These are phyloP conservation scores for Morelia viridis DNA, from an alignment of 2,797 vertebrate genomes.

Conservation along the genomic window DNA sequence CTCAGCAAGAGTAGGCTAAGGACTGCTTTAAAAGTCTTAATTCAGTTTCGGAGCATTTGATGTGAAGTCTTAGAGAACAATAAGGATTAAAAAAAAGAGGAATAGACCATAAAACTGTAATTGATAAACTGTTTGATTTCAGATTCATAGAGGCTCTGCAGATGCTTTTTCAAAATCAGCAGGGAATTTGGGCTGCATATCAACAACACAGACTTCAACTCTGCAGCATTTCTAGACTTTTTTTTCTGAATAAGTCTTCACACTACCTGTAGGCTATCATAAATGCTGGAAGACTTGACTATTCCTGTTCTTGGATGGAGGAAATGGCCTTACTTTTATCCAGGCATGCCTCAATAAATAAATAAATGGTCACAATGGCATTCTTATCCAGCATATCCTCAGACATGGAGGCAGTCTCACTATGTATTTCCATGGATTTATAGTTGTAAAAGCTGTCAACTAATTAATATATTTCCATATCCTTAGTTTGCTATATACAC, in stretches of 20 bases:
- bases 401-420: neutral
- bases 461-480: neutral
- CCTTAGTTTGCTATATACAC: neutral
- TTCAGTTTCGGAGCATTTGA: constrained; percentile 54
- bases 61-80: constrained; percentile 41
- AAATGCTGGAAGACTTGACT: constrained; percentile 11
- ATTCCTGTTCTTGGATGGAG: neutral
- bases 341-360: neutral
- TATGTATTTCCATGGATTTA: neutral
- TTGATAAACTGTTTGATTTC: constrained; percentile 47
- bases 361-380: neutral
- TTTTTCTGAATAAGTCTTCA: neutral
- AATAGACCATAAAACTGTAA: constrained; percentile 26
- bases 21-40: constrained; percentile 54
- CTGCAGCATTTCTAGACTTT: constrained; percentile 27
- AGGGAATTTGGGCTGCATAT: constrained; percentile 30
- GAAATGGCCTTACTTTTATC: constrained; percentile 5
- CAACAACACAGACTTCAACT: constrained; percentile 33
- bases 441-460: too few relatives aligned
- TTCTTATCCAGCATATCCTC: neutral
- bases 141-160: constrained; percentile 34
- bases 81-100: neutral
- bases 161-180: constrained; percentile 39
- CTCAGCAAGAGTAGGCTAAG: constrained; percentile 49
- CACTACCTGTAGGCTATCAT: constrained; percentile 6